Conservation (phyloP, 2,113 vertebrate genomes). For the Stegostoma tigrinum region DNA sequence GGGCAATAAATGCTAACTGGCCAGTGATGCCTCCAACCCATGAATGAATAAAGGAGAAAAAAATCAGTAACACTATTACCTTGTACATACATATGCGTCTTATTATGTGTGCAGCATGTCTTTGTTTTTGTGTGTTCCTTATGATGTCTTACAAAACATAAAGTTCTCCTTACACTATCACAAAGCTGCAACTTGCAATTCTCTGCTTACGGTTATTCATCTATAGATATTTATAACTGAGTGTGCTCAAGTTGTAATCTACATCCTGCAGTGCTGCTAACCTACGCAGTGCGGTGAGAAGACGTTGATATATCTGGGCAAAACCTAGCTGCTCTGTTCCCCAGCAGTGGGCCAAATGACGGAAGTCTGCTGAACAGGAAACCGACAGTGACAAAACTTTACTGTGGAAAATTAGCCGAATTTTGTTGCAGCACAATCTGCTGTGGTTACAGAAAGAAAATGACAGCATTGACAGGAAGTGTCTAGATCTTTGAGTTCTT, state of each 20-base stretch:
- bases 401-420: neutral
- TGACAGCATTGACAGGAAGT: too few relatives aligned
- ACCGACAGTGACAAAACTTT: neutral
- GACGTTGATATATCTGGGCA: neutral
- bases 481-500: neutral
- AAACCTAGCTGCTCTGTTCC: neutral
- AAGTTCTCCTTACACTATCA: neutral
- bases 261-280: constrained; percentile 13
- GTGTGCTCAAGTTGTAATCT: too few relatives aligned
- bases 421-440: neutral
- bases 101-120: neutral
- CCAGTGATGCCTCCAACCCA: too few relatives aligned
- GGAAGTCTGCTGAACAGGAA: neutral
- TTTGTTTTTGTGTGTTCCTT: neutral
- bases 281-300: neutral
- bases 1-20: too few relatives aligned
- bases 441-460: neutral
- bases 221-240: neutral
- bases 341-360: neutral
- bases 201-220: neutral
- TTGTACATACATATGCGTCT: neutral
- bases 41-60: too few relatives aligned
- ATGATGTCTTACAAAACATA: neutral
- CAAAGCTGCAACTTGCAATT: neutral
- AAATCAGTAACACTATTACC: neutral